Evolutionary conservation across 2,113 vertebrate genomes (phyloP), one percentile per base, ranked within the genome.

Genomic region (Megaptera novaeangliae): DNA sequence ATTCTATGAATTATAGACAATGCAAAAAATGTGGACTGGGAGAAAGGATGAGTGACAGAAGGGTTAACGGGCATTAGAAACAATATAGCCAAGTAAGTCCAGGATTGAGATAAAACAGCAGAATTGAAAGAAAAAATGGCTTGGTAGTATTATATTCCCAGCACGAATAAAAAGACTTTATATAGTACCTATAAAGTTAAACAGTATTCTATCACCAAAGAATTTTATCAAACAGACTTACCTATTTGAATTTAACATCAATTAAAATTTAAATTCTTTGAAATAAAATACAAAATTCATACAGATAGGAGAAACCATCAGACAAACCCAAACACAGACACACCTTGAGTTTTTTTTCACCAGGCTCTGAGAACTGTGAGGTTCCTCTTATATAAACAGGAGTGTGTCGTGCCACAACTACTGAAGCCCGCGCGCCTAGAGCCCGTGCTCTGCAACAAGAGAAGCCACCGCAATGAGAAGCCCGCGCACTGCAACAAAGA

Each of bases 221-320:
- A 69, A 82, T 78, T 91, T 95, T 82, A 89, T 75, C 64, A 94
- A 91, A 74, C 27, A 91, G 6, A 85, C 12, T 92, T 31, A 44
- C 4, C 63, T 89, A 5, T 61, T 81, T 85, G 75, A 88, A 93
- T 83, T 97, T 78, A 95, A 78, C 36, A 97, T 69, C 46, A 64
- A 61, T 17, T 83, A 90, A 75, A 29, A 88, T 91, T 88, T 97
- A 88, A 80, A 44, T 80, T 91, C 64, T 23, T 71, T 92, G 84
- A 94, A 95, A 91, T 61, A 74, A 85, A 97, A 92, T 61, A 75
- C 3, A 83, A 75, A 95, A 93, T 88, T 82, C 71, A 96, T 7
- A 88, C 18, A 94, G 78, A 87, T 13, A 83, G 49, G n/a, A 84
- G 46, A 86, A 92, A 87, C 29, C 6, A 96, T 63, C 8, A 89